Base-by-base conservation (phyloP, 2,888 invertebrate genomes). In the Scaptomyza polygonia region DNA sequence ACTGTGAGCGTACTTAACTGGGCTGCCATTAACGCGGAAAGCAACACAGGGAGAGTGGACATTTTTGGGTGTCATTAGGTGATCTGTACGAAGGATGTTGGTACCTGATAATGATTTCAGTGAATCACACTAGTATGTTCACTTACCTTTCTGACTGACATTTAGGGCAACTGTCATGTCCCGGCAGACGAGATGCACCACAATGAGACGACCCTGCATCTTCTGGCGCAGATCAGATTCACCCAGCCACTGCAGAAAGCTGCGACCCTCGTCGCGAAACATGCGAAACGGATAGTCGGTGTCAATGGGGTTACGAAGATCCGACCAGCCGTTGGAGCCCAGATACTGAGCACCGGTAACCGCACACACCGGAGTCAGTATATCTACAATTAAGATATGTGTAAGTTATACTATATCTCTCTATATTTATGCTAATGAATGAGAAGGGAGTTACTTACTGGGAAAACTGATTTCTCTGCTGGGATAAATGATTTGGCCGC, bases 401-500 rank as follows among this genome's bases (percentile, higher is more conserved):
- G 44, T 42, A 5, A 14, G 43, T 14, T 42, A 5, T 25, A 25
- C 5, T n/a, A 21, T n/a, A 21, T n/a, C 11, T 30, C 8, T 12
- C 14, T 36, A 12, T 12, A 43, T 9, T 25, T 55, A 59, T 64
- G 58, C 44, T 44, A 53, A 55, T 59, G 42, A 40, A 12, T 8
- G n/a, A 29, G 12, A 3, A 12, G 8, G 8, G 21, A 11, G 39
- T 53, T 73, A 83, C 88, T 89, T 86, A 92, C 92, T 96, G 92
- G 95, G 93, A 91, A 97, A 96, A 83, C 94, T 95, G 88, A 97
- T 96, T 92, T 97, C 96, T 84, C 95, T 95, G 73, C 96, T 96
- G 1, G 97, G 97, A 92, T 97, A 96, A 81, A 97, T 95, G 79
- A 97, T 96, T 92, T 97, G 97, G 43, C 96, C 96, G 89, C 96